Conservation (phyloP, 1,140 invertebrate genomes). For the Branchinecta lindahli region DNA sequence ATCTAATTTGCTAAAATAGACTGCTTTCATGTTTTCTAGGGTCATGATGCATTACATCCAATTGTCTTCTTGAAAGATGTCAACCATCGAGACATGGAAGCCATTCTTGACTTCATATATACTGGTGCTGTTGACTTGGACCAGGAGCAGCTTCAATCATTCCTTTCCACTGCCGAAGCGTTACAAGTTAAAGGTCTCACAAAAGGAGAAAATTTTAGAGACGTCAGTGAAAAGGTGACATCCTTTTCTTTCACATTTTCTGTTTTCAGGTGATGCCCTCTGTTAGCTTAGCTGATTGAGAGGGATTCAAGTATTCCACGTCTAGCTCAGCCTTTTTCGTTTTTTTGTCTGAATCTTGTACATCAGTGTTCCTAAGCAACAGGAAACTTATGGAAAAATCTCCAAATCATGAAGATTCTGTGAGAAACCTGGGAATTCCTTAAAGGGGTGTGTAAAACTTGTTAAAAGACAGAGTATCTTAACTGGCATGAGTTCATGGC, state of each 20-base stretch:
- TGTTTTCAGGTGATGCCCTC: not conserved
- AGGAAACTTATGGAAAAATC: too few species aligned
- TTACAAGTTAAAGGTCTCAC: not conserved
- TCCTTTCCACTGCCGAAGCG: not conserved
- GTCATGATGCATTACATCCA: constrained; percentile 37
- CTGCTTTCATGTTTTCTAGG: constrained; percentile 28
- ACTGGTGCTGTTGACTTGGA: constrained; percentile 26
- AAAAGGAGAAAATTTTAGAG: not conserved
- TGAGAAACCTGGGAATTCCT: too few species aligned
- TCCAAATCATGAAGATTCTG: too few species aligned
- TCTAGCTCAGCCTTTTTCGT: too few species aligned
- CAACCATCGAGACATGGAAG: constrained; percentile 32
- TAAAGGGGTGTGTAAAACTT: too few species aligned
- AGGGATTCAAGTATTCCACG: too few species aligned
- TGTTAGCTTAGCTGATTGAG: too few species aligned
- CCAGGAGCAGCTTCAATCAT: not conserved
- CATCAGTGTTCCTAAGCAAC: too few species aligned
- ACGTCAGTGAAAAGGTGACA: not conserved
- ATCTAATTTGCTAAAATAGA: too few species aligned
- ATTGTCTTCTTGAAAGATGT: constrained; percentile 38
- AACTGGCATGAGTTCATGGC: too few species aligned
- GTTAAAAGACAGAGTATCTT: too few species aligned
- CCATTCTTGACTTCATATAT: constrained; percentile 38
- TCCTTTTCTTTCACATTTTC: not conserved
- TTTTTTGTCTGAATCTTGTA: too few species aligned